phyloP scores from a whole-genome alignment of 92 coral and sea anemone genomes.

The Meandrina meandrites region DNA sequence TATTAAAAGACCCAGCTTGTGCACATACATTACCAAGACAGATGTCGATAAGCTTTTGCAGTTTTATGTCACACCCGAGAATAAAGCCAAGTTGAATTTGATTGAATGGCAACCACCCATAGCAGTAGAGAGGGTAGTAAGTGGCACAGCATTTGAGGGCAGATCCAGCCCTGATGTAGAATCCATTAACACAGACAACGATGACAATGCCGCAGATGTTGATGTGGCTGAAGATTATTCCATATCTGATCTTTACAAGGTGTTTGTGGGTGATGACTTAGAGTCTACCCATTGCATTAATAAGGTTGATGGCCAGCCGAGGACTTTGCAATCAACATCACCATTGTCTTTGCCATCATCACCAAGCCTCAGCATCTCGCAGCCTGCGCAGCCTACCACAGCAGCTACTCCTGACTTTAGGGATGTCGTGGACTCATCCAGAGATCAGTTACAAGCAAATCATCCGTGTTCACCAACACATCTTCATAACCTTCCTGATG shows the following conservation, averaged over 20 bases:
- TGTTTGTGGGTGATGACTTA: constrained; percentile 38
- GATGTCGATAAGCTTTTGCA: constrained; percentile 73
- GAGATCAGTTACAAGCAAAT: neutral
- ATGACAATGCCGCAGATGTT: constrained; percentile 11
- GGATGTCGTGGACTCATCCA: neutral
- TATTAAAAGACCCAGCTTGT: constrained; percentile 79
- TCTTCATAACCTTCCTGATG: neutral
- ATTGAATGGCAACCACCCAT: constrained; percentile 75
- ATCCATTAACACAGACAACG: neutral
- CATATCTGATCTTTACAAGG: constrained; percentile 39
- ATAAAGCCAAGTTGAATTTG: constrained; percentile 44
- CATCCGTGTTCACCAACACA: neutral
- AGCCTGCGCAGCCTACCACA: neutral
- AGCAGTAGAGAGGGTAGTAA: neutral
- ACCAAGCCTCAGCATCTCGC: neutral
- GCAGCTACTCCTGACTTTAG: neutral
- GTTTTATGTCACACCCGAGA: constrained; percentile 72
- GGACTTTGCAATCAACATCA: neutral
- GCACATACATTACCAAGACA: constrained; percentile 73
- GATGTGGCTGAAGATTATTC: constrained; percentile 8
- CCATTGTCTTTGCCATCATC: neutral
- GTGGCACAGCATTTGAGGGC: neutral
- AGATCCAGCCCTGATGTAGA: constrained; percentile 2
- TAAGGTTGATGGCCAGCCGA: constrained; percentile 22
- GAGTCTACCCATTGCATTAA: constrained; percentile 36